Base-by-base conservation (phyloP, 2,113 vertebrate genomes). In the Ivindomyrus marchei region DNA sequence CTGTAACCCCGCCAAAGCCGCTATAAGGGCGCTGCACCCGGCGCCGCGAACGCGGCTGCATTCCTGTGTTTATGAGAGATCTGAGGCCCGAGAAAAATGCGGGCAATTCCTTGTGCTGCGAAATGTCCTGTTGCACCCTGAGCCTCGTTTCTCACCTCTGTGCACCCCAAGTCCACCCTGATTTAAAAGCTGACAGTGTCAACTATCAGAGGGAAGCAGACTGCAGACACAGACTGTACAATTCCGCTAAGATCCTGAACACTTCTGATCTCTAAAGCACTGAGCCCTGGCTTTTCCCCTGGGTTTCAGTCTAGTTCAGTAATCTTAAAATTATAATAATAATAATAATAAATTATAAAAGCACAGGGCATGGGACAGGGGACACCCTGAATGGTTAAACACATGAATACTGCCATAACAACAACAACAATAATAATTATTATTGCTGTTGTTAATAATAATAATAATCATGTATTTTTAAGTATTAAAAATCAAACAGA, bases 21-120 rank as follows among this genome's bases (percentile, higher is more conserved):
- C 85, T 56, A 0, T n/a, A 3, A 8, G 85, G 85, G 13, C 6
- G 15, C 85, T 56, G 31, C 8, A 31, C 49, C 85, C 27, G 27
- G 27, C 6, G 11, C 85, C 17, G 1, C 4, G 3, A 50, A 86
- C n/a, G 5, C 13, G 13, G 24, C 47, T 13, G 21, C 52, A 88
- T 88, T 88, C 87, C 56, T 62, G 19, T 2, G 21, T 89, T 85
- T 89, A 85, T 45, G 50, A 85, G 49, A 52, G 80, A 85, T 62
- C 90, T 91, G 88, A 94, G 92, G 91, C 92, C 90, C 93, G 91
- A 93, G 92, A 95, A 93, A 92, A 92, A 93, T 92, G 92, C 89
- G 27, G 88, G 91, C 94, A 95, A 95, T 96, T 93, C 95, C 91
- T 94, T 91, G 91, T 91, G 39, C 92, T 91, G 90, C 93, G 91